Evolutionary conservation across 1,140 invertebrate genomes (phyloP), one percentile per base, ranked within the genome.

Genomic region (Neodiprion fabricii): DNA sequence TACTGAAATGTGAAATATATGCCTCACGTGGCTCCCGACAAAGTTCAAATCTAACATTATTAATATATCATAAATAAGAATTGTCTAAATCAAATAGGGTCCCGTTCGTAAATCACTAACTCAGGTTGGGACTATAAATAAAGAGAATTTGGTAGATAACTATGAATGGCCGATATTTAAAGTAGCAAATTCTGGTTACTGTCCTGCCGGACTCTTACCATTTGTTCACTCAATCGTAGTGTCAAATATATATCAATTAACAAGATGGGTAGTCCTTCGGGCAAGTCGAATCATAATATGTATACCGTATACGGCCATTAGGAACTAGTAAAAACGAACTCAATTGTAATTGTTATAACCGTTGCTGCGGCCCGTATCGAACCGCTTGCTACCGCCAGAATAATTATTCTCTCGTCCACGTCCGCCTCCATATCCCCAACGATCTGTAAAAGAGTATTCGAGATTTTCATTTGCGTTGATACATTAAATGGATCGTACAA

Each of bases 341-440:
- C 80, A 85, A 81, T 80, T 82, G 70, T 84, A 83, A 74, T 83
- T 84, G 71, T 70, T 75, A 68, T 82, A 84, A 67, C 74, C 76
- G 53, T 73, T 79, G 72, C 78, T 79, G 72, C 79, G 80, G 61
- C 72, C 76, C 17, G 70, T 77, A 17, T 85, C 84, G 21, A 85
- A 86, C 77, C 85, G 77, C 72, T 85, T 86, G 76, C 84, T 84
- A 40, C 77, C 68, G 48, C 81, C 84, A 23, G 82, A 79, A 71
- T 84, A 86, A 17, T 70, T 78, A 53, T 83, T 85, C 76, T 86
- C 85, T 40, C 85, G 77, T 72, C 84, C 82, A 68, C 83, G 77
- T 69, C 75, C 75, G 67, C 78, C 67, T 50, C 76, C 76, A 48
- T 84, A 84, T 73, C 84, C 84, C 84, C 84, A 86, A 78, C 83